Conservation (phyloP, 2,888 invertebrate genomes). For the Cerceris ruficornis region DNA sequence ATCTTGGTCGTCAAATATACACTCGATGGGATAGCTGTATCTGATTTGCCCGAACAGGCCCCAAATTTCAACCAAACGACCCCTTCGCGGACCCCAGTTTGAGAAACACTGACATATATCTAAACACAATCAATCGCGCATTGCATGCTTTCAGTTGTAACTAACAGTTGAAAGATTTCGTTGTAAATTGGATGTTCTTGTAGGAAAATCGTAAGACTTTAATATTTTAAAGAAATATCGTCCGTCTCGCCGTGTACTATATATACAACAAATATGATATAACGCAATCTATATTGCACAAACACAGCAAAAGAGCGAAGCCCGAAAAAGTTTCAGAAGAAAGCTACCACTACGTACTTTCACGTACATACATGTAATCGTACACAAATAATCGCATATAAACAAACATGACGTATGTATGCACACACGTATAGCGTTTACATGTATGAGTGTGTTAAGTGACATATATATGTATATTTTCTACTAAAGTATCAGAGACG, state of each 20-base stretch:
- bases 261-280: background rate
- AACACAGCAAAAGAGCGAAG: conserved; percentile 27
- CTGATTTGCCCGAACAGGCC: too few relatives aligned
- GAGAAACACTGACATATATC: too few relatives aligned
- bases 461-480: too few relatives aligned
- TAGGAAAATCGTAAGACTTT: background rate
- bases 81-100: too few relatives aligned
- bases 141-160: background rate
- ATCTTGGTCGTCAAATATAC: too few relatives aligned
- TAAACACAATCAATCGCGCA: too few relatives aligned
- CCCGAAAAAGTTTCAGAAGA: conserved; percentile 32
- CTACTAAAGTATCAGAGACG: too few relatives aligned
- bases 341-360: conserved; percentile 28
- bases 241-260: background rate
- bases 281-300: background rate
- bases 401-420: conserved; percentile 28
- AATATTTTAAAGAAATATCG: background rate
- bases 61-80: too few relatives aligned
- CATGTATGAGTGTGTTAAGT: too few relatives aligned
- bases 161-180: background rate
- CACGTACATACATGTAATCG: conserved; percentile 10
- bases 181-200: background rate
- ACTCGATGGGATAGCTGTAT: too few relatives aligned
- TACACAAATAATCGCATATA: conserved; percentile 5
- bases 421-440: background rate